These are phyloP conservation scores for Anticlea derivata DNA, from an alignment of 2,888 invertebrate genomes.

Conservation along the genomic window DNA sequence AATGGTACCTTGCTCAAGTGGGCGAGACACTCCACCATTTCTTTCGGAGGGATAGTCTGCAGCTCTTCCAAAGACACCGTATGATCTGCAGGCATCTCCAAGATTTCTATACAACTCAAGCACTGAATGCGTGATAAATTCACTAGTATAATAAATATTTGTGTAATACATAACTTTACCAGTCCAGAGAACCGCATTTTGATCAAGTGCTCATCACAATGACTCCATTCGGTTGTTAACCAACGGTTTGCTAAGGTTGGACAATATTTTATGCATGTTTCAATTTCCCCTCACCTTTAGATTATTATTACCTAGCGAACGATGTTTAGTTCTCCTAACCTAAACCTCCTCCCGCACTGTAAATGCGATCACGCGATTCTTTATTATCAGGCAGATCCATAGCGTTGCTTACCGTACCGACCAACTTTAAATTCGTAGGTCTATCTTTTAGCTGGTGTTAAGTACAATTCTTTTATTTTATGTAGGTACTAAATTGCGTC, in stretches of 20 bases:
- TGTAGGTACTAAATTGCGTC: too few relatives aligned
- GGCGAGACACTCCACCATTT: conserved; percentile 62
- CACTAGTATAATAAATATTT: conserved; percentile 20
- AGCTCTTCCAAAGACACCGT: conserved; percentile 49
- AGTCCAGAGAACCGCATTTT: conserved; percentile 21
- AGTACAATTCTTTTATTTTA: too few relatives aligned
- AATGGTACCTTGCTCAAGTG: conserved; percentile 62
- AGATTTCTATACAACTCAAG: conserved; percentile 57
- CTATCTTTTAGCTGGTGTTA: too few relatives aligned
- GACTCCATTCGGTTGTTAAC: neutral
- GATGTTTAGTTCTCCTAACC: neutral
- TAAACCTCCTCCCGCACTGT: neutral
- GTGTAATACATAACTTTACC: neutral
- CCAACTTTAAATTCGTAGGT: too few relatives aligned
- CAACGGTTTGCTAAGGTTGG: neutral
- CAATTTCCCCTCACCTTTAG: conserved; percentile 23
- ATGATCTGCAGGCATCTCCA: conserved; percentile 47
- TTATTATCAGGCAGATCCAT: too few relatives aligned
- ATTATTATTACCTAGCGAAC: neutral
- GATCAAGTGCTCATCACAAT: conserved; percentile 3
- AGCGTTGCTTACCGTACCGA: too few relatives aligned
- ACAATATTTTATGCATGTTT: conserved; percentile 30
- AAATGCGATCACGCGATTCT: neutral
- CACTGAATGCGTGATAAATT: conserved; percentile 3
- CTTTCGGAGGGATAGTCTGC: conserved; percentile 52